Percentiles rank a stretch among this genome's conserved stretches.
phyloP scores from a whole-genome alignment of 2,888 invertebrate genomes.

The Hartigia nigra region DNA sequence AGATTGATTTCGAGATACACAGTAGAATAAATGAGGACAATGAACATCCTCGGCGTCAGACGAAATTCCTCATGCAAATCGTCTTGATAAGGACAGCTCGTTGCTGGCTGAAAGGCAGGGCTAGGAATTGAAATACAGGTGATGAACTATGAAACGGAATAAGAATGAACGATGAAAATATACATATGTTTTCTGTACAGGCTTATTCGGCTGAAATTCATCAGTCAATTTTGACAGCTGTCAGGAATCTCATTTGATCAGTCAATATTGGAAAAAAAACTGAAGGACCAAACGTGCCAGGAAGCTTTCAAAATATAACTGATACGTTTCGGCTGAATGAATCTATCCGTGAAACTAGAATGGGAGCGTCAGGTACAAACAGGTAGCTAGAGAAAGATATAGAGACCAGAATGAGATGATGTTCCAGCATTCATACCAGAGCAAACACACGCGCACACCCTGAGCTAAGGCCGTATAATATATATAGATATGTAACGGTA shows the following conservation, averaged over 20 bases:
- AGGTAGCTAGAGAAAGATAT: background rate
- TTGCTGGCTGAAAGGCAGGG: background rate
- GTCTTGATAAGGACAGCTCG: background rate
- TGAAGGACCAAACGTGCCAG: background rate
- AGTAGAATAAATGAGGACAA: constrained; percentile 16
- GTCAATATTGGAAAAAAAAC: background rate
- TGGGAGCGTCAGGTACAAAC: background rate
- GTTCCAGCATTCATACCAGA: background rate
- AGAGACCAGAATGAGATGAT: background rate
- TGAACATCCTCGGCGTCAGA: constrained; percentile 11
- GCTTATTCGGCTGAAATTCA: background rate
- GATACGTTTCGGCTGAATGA: background rate
- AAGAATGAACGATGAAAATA: background rate
- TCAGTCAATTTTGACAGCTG: background rate
- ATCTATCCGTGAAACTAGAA: background rate
- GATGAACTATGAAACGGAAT: background rate
- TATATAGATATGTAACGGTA: background rate
- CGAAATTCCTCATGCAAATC: background rate
- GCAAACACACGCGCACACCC: background rate
- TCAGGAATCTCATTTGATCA: background rate
- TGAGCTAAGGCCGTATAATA: background rate
- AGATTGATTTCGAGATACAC: constrained; percentile 18
- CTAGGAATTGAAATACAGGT: background rate
- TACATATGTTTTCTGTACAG: background rate
- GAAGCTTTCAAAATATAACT: background rate